Evolutionary conservation across 1,140 invertebrate species (phyloP), one percentile per base, ranked within the genome.

Genomic region (Oppia nitens): DNA sequence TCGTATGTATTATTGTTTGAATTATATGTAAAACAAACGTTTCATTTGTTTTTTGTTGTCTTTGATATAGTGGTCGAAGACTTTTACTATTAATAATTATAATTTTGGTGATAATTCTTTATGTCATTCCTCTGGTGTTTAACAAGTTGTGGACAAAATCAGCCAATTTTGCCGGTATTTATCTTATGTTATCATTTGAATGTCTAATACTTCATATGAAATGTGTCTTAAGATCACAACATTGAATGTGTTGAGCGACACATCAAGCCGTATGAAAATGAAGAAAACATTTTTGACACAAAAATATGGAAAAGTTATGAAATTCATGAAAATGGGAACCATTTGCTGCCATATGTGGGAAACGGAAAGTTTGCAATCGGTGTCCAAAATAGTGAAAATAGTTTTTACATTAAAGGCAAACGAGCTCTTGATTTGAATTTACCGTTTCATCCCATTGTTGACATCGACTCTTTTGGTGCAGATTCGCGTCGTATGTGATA

Each of bases 401-500:
- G 66, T 23, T 45, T 75, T 24, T 73, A 68, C 63, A 65, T 75
- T n/a, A 64, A 68, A 26, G 62, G 70, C 61, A 81, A 81, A 2
- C 73, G 85, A 64, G 81, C 82, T 1, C 72, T 90, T 62, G 81
- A 82, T 26, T 66, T 84, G 45, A 76, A 79, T 12, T 71, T 87
- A 4, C 76, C 77, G 24, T 89, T 82, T 68, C 79, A 83, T 64
- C 87, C 87, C 0, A 65, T 88, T 6, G 76, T 88, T 11, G 73
- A 76, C 2, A 71, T 83, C 50, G 68, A 66, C 27, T 72, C 66
- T 67, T 77, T 68, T 69, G 75, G 60, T 20, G 65, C 66, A 24
- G 50, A 55, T 52, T 40, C 67, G 60, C 27, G 69, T 73, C 51
- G 74, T 77, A 67, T 74, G 74, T 54, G 27, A 76, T 82, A 54